Conservation (phyloP, 1,140 invertebrate genomes). For the Oedothorax gibbosus region DNA sequence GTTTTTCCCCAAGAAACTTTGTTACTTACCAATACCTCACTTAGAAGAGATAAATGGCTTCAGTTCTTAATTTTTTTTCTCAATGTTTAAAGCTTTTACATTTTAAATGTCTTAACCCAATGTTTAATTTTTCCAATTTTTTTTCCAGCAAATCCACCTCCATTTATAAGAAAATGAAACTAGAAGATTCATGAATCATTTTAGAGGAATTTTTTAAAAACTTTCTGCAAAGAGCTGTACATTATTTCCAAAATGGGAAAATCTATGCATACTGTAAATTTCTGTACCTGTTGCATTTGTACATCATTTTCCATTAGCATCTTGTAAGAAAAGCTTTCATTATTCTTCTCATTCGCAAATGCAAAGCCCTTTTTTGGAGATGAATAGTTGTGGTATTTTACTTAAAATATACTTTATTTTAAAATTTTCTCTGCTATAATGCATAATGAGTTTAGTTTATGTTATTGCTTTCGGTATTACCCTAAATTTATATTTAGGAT, state of each 20-base stretch:
- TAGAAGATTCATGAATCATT: conserved; percentile 48
- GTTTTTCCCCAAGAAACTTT: too few relatives aligned
- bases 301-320: conserved; percentile 34
- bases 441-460: too few relatives aligned
- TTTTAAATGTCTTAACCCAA: too few relatives aligned
- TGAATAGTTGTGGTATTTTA: background rate
- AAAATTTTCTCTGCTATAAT: too few relatives aligned
- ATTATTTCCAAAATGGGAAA: conserved; percentile 46
- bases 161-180: conserved; percentile 39
- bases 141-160: conserved; percentile 15
- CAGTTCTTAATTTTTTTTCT: too few relatives aligned
- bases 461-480: too few relatives aligned
- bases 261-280: conserved; percentile 52
- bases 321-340: conserved; percentile 45
- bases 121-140: background rate
- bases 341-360: conserved; percentile 38
- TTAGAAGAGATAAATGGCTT: too few relatives aligned
- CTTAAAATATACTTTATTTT: background rate
- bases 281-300: conserved; percentile 29
- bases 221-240: conserved; percentile 33
- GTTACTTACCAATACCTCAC: too few relatives aligned
- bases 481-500: too few relatives aligned
- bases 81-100: too few relatives aligned
- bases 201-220: conserved; percentile 6
- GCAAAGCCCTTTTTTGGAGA: conserved; percentile 12